Base-by-base conservation (phyloP, 2,113 vertebrate genomes). In the Cygnus buccinator region DNA sequence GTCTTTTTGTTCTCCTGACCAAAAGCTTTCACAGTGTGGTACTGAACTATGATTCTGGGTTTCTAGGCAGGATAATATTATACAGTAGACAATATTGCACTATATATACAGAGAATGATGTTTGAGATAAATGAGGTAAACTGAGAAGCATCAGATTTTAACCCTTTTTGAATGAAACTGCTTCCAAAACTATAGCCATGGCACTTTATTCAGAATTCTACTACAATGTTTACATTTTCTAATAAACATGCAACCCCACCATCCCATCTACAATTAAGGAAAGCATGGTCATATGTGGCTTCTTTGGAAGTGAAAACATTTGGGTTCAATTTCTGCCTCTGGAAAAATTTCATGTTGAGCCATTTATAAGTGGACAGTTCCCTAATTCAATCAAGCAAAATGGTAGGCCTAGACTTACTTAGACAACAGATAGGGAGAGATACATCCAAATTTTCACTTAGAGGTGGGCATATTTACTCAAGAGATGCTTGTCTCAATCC, bases 1-100 rank as follows among this genome's bases (percentile, higher is more conserved):
- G 67, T 62, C 82, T 85, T 94, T 95, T 89, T 93, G 71, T 95
- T 83, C 41, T 84, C 57, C 31, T 66, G 44, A 93, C 91, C 31
- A 93, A 94, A 91, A 95, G 65, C 75, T 76, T 87, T 26, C 41
- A 72, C 43, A 87, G 8, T 18, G 29, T 20, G 43, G 20, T 61
- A 87, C 15, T 65, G 44, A 85, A 79, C 75, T 41, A 72, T 39
- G 37, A 82, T 28, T 70, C 50, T 50, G 89, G 33, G 29, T 66
- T 93, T 85, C 84, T 22, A 87, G 80, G 31, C 71, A 73, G 44
- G 35, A 22, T 89, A 92, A 71, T 87, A 89, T 39, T 74, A 65
- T 23, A 78, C 52, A 91, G 41, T 25, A 33, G 43, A 50, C 43
- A 62, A 37, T 57, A 73, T 54, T 54, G 57, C n/a, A 14, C 18